phyloP scores from a whole-genome alignment of 2,888 invertebrate species.

The Penaeus monodon region DNA sequence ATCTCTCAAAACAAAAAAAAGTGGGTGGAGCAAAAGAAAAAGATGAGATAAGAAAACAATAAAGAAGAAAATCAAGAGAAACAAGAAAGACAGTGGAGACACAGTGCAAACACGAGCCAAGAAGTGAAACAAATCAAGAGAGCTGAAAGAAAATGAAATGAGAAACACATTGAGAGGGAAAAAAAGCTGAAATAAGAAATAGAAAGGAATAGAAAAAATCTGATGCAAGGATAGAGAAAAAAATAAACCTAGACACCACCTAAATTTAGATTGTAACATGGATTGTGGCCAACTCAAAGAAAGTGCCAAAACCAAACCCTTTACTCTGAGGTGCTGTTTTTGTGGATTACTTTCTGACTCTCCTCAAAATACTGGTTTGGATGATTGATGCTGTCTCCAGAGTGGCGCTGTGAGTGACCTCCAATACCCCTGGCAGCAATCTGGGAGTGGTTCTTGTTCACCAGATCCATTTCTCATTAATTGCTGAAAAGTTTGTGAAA shows the following conservation, averaged over 20 bases:
- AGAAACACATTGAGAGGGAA: no score
- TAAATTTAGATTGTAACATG: background rate
- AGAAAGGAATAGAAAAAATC: no score
- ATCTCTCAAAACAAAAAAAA: no score
- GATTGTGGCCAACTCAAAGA: background rate
- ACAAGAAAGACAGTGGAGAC: no score
- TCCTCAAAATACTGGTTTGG: conserved; percentile 93
- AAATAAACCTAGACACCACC: background rate
- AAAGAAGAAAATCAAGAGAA: no score
- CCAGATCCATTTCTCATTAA: conserved; percentile 79
- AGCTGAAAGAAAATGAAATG: no score
- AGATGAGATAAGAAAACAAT: no score
- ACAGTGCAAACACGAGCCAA: no score
- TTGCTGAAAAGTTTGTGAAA: conserved; percentile 73
- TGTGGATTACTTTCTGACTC: conserved; percentile 62
- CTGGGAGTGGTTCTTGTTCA: conserved; percentile 85
- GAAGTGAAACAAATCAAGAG: no score
- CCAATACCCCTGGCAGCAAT: conserved; percentile 93
- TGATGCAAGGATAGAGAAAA: no score
- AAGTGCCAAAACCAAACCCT: conserved; percentile 10
- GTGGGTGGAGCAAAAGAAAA: no score
- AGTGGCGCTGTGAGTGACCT: conserved; percentile 77
- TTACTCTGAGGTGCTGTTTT: conserved; percentile 12
- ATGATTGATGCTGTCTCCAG: conserved; percentile 81
- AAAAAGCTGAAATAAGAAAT: no score